Conservation (phyloP, 2,797 vertebrate species). For the Lutjanus campechanus region DNA sequence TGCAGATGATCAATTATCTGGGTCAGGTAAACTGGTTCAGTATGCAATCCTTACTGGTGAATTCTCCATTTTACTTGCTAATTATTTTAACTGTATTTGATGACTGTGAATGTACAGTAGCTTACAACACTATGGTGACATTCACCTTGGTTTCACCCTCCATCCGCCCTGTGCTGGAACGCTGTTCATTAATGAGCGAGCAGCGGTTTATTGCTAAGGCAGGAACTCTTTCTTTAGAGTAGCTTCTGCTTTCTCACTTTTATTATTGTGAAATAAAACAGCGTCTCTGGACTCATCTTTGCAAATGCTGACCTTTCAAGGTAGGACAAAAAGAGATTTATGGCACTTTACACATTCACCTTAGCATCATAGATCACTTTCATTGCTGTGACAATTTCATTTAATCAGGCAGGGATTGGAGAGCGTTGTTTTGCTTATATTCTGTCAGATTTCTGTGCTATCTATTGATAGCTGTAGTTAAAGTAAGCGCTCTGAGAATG, state of each 20-base stretch:
- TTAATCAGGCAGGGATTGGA: constrained; percentile 72
- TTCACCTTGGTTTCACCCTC: constrained; percentile 55
- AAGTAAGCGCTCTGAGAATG: constrained; percentile 58
- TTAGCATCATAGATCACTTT: constrained; percentile 80
- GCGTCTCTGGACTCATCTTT: constrained; percentile 77
- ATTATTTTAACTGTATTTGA: not conserved
- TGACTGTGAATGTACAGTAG: not conserved
- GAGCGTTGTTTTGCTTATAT: constrained; percentile 69
- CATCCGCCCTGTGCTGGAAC: constrained; percentile 10
- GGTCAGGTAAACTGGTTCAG: not conserved
- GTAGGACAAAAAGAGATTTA: constrained; percentile 83
- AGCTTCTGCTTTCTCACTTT: constrained; percentile 70
- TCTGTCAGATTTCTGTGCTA: constrained; percentile 36
- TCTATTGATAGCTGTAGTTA: constrained; percentile 67
- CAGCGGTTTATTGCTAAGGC: constrained; percentile 49
- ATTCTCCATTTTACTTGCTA: not conserved
- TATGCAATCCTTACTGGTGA: not conserved
- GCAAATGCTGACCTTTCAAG: constrained; percentile 84
- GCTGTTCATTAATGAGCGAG: constrained; percentile 49
- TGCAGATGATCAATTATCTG: not conserved
- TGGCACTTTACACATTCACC: constrained; percentile 79
- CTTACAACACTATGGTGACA: not conserved
- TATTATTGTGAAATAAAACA: constrained; percentile 72
- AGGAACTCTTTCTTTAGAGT: constrained; percentile 51
- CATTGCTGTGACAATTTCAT: constrained; percentile 78